Conservation (phyloP, 1,140 invertebrate genomes). For the Drosophila paulistorum region DNA sequence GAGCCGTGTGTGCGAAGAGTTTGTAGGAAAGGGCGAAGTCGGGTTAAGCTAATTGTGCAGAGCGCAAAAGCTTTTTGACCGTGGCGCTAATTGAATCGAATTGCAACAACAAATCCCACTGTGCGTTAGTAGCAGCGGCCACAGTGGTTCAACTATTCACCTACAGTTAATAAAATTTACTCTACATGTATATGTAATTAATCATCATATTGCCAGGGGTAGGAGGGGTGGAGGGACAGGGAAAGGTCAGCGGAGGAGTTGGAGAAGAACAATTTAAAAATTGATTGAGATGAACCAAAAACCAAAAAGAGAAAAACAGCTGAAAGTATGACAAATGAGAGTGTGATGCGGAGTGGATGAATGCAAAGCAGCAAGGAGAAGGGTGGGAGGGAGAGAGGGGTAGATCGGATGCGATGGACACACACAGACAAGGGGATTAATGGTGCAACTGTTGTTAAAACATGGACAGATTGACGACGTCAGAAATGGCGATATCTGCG, state of each 20-base stretch:
- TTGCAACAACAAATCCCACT: conserved; percentile 54
- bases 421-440: conserved; percentile 48
- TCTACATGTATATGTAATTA: too few species aligned
- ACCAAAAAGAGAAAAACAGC: neutral
- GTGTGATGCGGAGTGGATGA: neutral
- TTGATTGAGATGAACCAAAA: neutral
- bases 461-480: conserved; percentile 68
- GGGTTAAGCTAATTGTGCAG: conserved; percentile 54
- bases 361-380: too few species aligned
- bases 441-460: conserved; percentile 71
- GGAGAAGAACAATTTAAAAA: neutral
- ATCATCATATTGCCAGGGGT: too few species aligned
- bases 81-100: conserved; percentile 78
- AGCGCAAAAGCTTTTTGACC: conserved; percentile 60
- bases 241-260: too few species aligned
- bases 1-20: neutral
- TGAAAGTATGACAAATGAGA: neutral
- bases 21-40: neutral
- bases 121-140: conserved; percentile 18
- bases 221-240: too few species aligned
- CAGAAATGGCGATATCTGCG: conserved; percentile 33
- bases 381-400: neutral
- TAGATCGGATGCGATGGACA: neutral
- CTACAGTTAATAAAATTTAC: too few species aligned
- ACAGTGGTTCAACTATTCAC: conserved; percentile 12